Base-by-base conservation (phyloP, 2,888 invertebrate species). In the Cantharis lateralis region DNA sequence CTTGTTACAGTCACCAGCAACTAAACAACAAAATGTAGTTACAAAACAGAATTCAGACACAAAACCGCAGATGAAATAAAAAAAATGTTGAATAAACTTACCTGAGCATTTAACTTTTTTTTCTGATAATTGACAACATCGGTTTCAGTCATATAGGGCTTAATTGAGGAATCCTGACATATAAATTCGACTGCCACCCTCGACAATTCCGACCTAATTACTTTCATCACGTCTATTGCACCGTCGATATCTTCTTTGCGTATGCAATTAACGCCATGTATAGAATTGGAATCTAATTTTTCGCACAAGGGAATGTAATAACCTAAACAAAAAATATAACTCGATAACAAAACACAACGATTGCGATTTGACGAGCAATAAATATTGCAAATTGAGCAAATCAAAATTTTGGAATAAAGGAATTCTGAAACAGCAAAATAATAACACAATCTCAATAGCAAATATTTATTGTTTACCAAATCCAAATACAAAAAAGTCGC, bases 151-250 rank as follows among this genome's bases (percentile, higher is more conserved):
- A 94, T 88, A 82, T 92, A 92, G 13, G 92, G 90, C 75, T 90
- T 85, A 7, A 87, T 85, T 7, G 89, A 89, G 0, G 88, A 84
- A 82, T 90, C 89, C 9, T 90, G 89, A 85, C 93, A 94, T 79
- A 89, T 89, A 76, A 89, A 90, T 0, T 89, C 87, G 5, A 93
- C 89, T 7, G 93, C 91, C 75, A 91, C 88, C 79, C 88, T 87
- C 64, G 91, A 90, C 78, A 95, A 86, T 83, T 93, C 91, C 1
- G 92, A 92, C 83, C 93, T 91, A 70, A 95, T 89, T 9, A 91
- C 88, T 87, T 91, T 92, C 71, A 93, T 87, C 66, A 95, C 86
- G 82, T 91, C 89, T 82, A 94, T 90, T 13, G 94, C 93, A 70
- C 91, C 90, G 73, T 89, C 89, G 9, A 93, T 89, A 81, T 92